Percentiles rank a stretch among this genome's conserved stretches.
Conservation (phyloP, 2,113 vertebrate species). For the Caloenas nicobarica region DNA sequence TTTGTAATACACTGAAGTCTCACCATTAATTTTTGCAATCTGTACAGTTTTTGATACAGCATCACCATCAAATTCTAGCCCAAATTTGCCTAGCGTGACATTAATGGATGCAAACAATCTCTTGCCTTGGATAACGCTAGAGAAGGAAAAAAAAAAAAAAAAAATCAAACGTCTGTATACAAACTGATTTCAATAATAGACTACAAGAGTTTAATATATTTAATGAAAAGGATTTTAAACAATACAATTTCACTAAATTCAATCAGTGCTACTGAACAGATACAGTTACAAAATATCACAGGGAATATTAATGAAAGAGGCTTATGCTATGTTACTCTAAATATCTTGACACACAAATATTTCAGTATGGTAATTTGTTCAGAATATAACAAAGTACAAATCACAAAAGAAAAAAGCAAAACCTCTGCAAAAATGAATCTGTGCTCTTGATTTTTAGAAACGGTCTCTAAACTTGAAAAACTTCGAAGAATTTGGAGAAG, state of each 20-base stretch:
- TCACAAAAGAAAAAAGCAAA: not conserved
- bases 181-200: conserved; percentile 1
- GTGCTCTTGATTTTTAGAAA: not conserved
- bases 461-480: not conserved
- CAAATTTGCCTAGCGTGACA: not conserved
- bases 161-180: not conserved
- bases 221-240: conserved; percentile 35
- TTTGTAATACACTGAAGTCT: not conserved
- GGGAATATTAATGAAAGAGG: conserved; percentile 10
- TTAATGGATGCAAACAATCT: not conserved
- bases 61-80: not conserved
- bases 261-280: conserved; percentile 14
- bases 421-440: not conserved
- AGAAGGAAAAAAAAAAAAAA: no score
- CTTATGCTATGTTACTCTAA: not conserved
- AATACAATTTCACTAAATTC: conserved; percentile 36
- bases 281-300: not conserved
- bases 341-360: not conserved
- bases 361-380: not conserved
- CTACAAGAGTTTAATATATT: not conserved
- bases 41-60: not conserved
- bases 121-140: not conserved
- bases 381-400: not conserved
- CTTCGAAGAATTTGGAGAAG: not conserved
- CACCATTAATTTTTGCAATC: not conserved